Conservation (phyloP, 2,113 vertebrate species). For the Heterochromis multidens region DNA sequence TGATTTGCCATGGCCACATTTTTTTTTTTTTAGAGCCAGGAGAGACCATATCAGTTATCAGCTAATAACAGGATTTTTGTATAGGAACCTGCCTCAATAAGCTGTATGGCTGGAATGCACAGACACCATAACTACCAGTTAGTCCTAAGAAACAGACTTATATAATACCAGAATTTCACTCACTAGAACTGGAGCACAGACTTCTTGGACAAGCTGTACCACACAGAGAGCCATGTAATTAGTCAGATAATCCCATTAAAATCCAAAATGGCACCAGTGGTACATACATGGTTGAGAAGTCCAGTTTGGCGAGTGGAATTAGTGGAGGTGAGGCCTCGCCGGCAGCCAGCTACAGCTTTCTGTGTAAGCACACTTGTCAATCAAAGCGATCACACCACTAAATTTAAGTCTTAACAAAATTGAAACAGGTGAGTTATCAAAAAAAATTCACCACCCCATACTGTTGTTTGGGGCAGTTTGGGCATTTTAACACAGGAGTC, state of each 20-base stretch:
- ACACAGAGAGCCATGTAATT: neutral
- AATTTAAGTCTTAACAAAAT: neutral
- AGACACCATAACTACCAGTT: no score
- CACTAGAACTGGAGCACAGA: neutral
- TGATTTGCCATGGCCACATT: no score
- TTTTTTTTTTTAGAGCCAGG: no score
- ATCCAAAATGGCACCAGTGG: neutral
- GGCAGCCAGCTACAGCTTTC: neutral
- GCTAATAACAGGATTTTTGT: rapidly evolving
- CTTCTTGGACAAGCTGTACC: neutral
- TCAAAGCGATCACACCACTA: neutral
- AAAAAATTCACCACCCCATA: neutral
- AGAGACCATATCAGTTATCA: neutral
- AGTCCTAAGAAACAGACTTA: no score
- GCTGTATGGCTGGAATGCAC: no score
- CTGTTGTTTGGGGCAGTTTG: no score
- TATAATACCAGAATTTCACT: neutral
- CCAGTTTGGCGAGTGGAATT: neutral
- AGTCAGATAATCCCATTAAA: neutral
- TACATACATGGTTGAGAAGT: neutral
- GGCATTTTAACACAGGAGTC: no score
- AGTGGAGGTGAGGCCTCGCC: neutral
- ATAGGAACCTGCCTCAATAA: no score
- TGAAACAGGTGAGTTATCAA: neutral
- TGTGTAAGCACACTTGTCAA: neutral